Evolutionary conservation across 1,140 invertebrate species (phyloP), one percentile per base, ranked within the genome.

Genomic region (Drosophila jambulina): DNA sequence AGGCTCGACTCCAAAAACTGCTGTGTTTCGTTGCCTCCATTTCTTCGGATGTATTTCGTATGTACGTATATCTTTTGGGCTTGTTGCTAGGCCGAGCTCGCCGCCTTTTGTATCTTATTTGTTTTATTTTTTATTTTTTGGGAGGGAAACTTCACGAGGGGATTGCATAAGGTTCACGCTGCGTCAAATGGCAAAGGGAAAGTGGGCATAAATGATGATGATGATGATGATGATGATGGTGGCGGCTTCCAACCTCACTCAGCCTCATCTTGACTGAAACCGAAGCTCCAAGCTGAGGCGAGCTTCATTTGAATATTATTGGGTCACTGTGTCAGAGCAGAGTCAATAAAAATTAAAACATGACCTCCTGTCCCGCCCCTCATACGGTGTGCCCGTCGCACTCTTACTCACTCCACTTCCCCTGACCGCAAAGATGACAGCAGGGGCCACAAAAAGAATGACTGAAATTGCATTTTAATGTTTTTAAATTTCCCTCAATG

Each of bases 311-410:
- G 86, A 68, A 79, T 79, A 79, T 76, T 90, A 85, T 90, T 90
- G 68, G 85, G 85, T 90, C 81, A 90, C 78, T 90, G 81, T 90
- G 85, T 90, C 85, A 88, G 48, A 61, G 76, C 68, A 51, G 21
- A 57, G 77, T 74, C 69, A 87, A 87, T 80, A 72, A 80, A 74
- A 87, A 80, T 72, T 68, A 79, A 82, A 56, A 61, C 74, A 75
- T 54, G 29, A 60, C 27, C 53, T 57, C 45, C 68, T 29, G 42
- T 23, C 38, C 21, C 36, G 42, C 27, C 46, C 40, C 49, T 21
- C n/a, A n/a, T 29, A 19, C 27, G 25, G 27, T n/a, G 19, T 58
- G 19, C 19, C 23, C 6, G 27, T 40, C 49, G 51, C 32, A 38
- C 46, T 36, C 19, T 75, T 51, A 36, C 68, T 62, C 68, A 64